Base-by-base conservation (phyloP, 2,888 invertebrate genomes). In the Heliconius ismenius region DNA sequence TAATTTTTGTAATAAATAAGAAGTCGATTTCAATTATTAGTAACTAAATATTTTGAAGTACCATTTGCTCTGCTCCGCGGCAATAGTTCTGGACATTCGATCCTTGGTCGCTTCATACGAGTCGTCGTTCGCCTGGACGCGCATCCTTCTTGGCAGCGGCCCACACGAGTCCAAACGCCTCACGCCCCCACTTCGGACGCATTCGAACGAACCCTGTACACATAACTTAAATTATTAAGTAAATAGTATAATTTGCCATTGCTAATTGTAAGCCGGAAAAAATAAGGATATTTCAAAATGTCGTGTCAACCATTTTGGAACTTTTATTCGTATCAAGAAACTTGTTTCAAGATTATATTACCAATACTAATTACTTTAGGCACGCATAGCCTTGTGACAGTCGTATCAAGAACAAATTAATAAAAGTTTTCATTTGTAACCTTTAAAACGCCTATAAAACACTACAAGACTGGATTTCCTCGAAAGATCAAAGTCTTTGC, bases 111-210 rank as follows among this genome's bases (percentile, higher is more conserved):
- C 96, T 93, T 98, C 98, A 94, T 98, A 99, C 79, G 98, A 97
- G 95, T 99, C 98, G 88, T 98, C 98, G 87, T 98, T 98, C 86
- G 99, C 99, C 90, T 97, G 97, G 84, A 99, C 97, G 82, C 98
- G 96, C 96, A 99, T 97, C 90, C 97, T 97, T 90, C 97, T 96
- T 85, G 97, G 96, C 92, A 99, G 95, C 83, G 97, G 95, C 83
- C 98, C 99, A 93, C 98, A 96, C 85, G 96, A 96, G 92, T 97
- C 97, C 91, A 98, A 94, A 81, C 96, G 95, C 86, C 95, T 95
- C 82, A 89, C 87, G 84, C 88, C 92, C 80, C 91, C 92, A 84
- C 91, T 88, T 88, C 95, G 95, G 87, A 98, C 96, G 92, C 98
- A 98, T 93, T 98, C 98, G 94, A 98, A 98, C 91, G 98, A 98